phyloP scores from a whole-genome alignment of 35 echinoderm and acorn worm species.

The Ophiothrix spiculata region DNA sequence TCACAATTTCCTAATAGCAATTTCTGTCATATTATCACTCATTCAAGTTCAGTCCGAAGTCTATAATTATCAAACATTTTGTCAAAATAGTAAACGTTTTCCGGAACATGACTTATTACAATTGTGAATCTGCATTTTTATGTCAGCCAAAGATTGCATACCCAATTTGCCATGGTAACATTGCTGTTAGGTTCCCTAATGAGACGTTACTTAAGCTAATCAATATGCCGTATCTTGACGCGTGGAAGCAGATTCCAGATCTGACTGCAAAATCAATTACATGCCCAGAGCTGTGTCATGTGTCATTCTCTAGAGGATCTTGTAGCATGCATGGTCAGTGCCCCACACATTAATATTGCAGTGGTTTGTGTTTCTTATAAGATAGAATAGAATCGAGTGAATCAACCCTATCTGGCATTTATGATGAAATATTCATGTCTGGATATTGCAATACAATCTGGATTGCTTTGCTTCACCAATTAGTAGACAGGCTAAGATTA shows the following conservation, averaged over 20 bases:
- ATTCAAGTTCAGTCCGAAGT: no score
- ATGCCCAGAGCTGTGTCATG: not conserved
- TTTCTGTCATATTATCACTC: no score
- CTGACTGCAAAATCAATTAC: slow-evolving; percentile 8
- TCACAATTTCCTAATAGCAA: no score
- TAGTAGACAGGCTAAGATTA: not conserved
- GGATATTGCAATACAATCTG: not conserved
- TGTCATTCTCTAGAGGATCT: not conserved
- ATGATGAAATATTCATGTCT: not conserved
- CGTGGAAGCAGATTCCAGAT: not conserved
- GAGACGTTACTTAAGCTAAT: slow-evolving; percentile 4
- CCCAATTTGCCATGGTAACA: not conserved
- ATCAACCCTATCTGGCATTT: not conserved
- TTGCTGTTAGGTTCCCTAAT: not conserved
- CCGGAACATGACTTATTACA: no score
- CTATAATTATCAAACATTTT: no score
- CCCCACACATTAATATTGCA: not conserved
- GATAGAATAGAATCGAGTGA: not conserved
- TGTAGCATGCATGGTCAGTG: not conserved
- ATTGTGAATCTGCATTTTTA: no score
- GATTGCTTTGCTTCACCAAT: not conserved
- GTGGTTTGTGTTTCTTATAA: not conserved
- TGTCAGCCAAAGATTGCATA: no score
- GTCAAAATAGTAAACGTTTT: no score
- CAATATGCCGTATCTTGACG: not conserved